These are phyloP conservation scores for Ginglymostoma cirratum DNA, from an alignment of 2,113 vertebrate genomes.

Conservation along the genomic window DNA sequence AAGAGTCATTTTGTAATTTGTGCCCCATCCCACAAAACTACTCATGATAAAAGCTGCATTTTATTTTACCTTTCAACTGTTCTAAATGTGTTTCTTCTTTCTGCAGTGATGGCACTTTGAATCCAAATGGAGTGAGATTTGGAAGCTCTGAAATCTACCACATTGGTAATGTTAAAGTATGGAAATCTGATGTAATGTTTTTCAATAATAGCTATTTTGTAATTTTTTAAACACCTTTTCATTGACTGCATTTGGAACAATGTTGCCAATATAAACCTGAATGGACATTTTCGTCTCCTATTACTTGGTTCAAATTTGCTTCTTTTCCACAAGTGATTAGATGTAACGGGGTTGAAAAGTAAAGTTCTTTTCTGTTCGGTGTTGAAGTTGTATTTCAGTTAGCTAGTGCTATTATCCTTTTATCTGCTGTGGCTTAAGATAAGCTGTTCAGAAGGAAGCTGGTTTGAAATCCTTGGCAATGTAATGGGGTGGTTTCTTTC, in stretches of 20 bases:
- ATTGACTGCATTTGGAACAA: background rate
- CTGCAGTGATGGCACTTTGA: conserved; percentile 85
- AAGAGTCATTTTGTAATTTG: background rate
- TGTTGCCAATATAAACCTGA: background rate
- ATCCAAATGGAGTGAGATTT: conserved; percentile 91
- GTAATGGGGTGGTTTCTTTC: background rate
- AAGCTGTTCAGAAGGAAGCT: background rate
- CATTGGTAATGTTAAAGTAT: conserved; percentile 69
- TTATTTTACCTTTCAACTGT: background rate
- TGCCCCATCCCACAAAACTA: background rate
- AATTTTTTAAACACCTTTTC: background rate
- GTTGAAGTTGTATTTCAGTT: background rate
- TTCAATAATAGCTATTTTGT: background rate
- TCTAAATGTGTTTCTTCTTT: conserved; percentile 27
- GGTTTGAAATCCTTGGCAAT: background rate
- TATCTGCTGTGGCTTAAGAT: too few relatives aligned
- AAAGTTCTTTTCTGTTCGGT: background rate
- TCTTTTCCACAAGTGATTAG: background rate
- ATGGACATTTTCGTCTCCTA: background rate
- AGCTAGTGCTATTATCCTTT: background rate
- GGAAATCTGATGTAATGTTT: background rate
- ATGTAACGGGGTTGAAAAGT: background rate
- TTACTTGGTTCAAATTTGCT: background rate
- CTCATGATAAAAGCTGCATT: background rate
- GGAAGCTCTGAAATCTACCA: conserved; percentile 97